Evolutionary conservation across 1,140 invertebrate genomes (phyloP).

Genomic region (Limonius californicus): DNA sequence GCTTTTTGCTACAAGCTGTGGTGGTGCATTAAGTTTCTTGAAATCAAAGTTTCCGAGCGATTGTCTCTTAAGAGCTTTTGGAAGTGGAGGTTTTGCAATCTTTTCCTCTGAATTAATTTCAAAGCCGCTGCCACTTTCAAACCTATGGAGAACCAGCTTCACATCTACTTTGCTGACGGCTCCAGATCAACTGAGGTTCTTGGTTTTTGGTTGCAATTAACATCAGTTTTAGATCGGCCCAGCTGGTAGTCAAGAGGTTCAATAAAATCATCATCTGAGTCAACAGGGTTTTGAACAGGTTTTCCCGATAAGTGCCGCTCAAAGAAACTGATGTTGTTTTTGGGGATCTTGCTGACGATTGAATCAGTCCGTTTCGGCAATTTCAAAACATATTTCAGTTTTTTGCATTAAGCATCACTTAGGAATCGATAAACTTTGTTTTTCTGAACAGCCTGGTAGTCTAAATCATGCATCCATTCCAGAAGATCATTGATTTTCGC

Average conservation of each 20-base stretch:
- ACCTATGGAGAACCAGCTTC: conserved; percentile 42
- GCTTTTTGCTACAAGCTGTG: not conserved
- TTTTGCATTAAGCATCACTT: conserved; percentile 44
- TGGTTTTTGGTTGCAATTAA: conserved; percentile 34
- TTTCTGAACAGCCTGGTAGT: conserved; percentile 37
- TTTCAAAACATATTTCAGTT: conserved; percentile 41
- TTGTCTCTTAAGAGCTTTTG: not conserved
- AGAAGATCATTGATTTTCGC: conserved; percentile 45
- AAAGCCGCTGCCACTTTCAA: conserved; percentile 36
- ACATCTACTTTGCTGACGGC: conserved; percentile 43
- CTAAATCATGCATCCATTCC: conserved; percentile 44
- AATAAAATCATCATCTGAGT: conserved; percentile 2
- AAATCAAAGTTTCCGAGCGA: conserved; percentile 1
- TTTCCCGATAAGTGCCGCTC: conserved; percentile 41
- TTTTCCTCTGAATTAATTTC: conserved; percentile 30
- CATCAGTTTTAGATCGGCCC: conserved; percentile 43
- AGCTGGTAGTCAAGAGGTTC: conserved; percentile 24
- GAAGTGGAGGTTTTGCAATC: not conserved
- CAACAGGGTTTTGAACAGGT: conserved; percentile 23
- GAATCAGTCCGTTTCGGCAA: conserved; percentile 30
- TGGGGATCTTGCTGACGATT: conserved; percentile 40
- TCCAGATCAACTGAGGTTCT: conserved; percentile 42
- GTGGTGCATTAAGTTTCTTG: not conserved
- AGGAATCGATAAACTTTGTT: conserved; percentile 38
- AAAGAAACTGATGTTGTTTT: conserved; percentile 43